phyloP scores from a whole-genome alignment of 2,797 vertebrate species.

The Myotis pilosus region DNA sequence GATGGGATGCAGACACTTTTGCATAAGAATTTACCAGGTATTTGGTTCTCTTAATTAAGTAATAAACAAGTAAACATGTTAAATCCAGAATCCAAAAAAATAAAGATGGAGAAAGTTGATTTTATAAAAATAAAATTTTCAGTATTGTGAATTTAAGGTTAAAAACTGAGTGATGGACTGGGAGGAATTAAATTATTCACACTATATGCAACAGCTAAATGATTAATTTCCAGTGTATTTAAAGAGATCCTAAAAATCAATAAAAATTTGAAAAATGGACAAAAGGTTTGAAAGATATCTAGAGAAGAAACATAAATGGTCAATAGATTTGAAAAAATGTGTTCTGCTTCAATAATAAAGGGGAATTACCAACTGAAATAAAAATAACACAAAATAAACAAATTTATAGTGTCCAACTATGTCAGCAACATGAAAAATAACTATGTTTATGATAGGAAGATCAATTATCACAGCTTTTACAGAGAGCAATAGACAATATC shows the following conservation, averaged over 20 bases:
- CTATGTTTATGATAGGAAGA: not conserved
- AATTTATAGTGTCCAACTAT: not conserved
- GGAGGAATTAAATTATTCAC: conserved; percentile 20
- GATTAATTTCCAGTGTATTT: not conserved
- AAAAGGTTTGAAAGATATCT: not conserved
- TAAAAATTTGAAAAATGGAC: not conserved
- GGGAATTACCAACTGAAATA: not conserved
- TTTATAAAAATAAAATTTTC: not conserved
- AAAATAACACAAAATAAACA: not conserved
- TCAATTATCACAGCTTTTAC: not conserved
- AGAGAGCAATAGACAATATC: not conserved
- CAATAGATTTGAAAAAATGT: not conserved
- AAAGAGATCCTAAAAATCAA: not conserved
- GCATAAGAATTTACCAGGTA: not conserved
- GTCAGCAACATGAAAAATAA: not conserved
- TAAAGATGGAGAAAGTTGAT: not conserved
- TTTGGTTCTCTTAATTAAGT: not conserved
- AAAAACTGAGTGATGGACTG: not conserved
- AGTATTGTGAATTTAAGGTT: not conserved
- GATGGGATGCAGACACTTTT: not conserved
- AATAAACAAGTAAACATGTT: not conserved
- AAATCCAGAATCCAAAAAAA: not conserved
- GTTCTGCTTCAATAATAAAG: not conserved
- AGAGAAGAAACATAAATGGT: not conserved
- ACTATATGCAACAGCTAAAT: not conserved